phyloP scores from a whole-genome alignment of 2,888 invertebrate species.

The Megalurothrips usitatus region DNA sequence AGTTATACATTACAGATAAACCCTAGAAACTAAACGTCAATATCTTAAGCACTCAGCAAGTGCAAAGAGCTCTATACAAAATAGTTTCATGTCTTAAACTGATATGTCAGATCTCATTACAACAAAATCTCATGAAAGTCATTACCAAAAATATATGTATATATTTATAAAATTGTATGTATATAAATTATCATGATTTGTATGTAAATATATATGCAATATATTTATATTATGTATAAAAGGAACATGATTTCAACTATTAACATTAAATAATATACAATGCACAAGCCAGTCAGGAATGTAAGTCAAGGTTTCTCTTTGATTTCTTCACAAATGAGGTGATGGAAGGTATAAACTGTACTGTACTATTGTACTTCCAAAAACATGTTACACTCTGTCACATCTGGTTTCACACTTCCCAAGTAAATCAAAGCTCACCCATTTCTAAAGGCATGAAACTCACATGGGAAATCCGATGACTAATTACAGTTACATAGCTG shows the following conservation, averaged over 20 bases:
- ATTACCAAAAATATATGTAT: slow-evolving; percentile 18
- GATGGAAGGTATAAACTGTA: neutral
- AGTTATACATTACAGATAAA: too few relatives aligned
- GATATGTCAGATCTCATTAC: too few relatives aligned
- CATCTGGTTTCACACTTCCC: neutral
- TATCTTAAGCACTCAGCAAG: too few relatives aligned
- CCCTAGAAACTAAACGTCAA: too few relatives aligned
- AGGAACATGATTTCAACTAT: slow-evolving; percentile 22
- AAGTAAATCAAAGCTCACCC: neutral
- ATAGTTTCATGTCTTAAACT: too few relatives aligned
- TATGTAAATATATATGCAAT: slow-evolving; percentile 17
- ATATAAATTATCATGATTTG: neutral
- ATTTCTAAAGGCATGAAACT: neutral
- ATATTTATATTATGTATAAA: slow-evolving; percentile 5
- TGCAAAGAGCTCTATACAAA: too few relatives aligned
- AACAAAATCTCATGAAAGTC: neutral
- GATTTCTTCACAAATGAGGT: neutral
- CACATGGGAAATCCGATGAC: neutral
- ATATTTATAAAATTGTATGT: neutral
- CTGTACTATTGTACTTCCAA: too few relatives aligned
- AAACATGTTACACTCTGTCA: neutral
- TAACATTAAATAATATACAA: slow-evolving; percentile 11
- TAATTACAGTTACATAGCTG: neutral
- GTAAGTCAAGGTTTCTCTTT: neutral
- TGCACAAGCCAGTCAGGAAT: slow-evolving; percentile 11